A percentile compares a stretch with the other conserved stretches of the same genome.
phyloP scores from a whole-genome alignment of 2,113 vertebrate genomes.

The Bagarius yarrelli region DNA sequence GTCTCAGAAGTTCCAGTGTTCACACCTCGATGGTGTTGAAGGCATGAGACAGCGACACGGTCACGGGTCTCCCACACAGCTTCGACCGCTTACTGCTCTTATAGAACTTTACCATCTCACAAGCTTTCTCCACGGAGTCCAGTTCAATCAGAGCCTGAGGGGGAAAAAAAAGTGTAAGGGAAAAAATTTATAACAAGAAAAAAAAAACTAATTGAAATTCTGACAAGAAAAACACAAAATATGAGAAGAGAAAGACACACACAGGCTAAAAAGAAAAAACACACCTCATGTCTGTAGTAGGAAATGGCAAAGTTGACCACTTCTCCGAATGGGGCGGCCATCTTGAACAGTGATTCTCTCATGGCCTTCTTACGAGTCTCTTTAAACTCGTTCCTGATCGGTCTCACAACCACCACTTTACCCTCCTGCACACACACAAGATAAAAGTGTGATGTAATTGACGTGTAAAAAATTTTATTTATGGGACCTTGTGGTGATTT shows the following conservation, averaged over 20 bases:
- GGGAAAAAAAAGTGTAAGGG: background rate
- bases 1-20: background rate
- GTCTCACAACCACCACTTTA: constrained; percentile 53
- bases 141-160: constrained; percentile 82
- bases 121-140: constrained; percentile 76
- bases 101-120: constrained; percentile 79
- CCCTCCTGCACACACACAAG: constrained; percentile 40
- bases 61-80: constrained; percentile 70
- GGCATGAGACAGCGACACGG: constrained; percentile 76
- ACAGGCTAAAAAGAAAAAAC: background rate
- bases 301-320: constrained; percentile 52
- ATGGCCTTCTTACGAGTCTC: constrained; percentile 22
- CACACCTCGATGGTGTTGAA: constrained; percentile 83
- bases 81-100: constrained; percentile 69
- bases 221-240: too few species aligned
- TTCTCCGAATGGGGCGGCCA: constrained; percentile 48
- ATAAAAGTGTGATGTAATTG: background rate
- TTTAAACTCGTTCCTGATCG: constrained; percentile 40
- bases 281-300: constrained; percentile 50
- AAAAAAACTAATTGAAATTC: too few species aligned
- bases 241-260: background rate
- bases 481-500: background rate
- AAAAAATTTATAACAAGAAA: too few species aligned
- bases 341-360: constrained; percentile 34
- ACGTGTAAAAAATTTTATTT: background rate